Percentiles rank a stretch among this genome's conserved stretches.
phyloP scores from a whole-genome alignment of 2,797 vertebrate species.

The Phaenicophaeus curvirostris region DNA sequence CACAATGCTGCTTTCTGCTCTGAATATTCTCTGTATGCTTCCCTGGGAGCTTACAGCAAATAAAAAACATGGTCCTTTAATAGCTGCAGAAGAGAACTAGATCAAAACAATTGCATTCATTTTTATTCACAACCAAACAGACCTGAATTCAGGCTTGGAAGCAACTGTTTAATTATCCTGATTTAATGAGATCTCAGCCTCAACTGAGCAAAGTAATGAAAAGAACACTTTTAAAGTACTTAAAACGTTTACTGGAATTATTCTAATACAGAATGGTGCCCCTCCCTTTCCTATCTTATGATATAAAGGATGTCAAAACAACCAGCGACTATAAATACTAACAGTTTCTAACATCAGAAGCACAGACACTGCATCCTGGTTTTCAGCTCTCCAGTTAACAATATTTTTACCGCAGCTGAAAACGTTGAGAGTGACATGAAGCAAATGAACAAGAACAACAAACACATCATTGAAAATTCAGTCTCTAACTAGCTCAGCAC shows the following conservation, averaged over 20 bases:
- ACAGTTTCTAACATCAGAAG: not conserved
- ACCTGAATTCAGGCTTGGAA: not conserved
- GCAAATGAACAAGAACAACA: not conserved
- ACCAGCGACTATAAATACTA: not conserved
- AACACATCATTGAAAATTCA: not conserved
- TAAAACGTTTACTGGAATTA: not conserved
- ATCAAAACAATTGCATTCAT: not conserved
- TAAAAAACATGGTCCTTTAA: not conserved
- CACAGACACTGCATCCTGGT: not conserved
- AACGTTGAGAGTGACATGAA: not conserved
- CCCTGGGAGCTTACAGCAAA: not conserved
- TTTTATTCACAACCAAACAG: not conserved
- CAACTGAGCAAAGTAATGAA: not conserved
- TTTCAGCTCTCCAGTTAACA: conserved; percentile 5
- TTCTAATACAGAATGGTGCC: not conserved
- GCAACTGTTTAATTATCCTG: not conserved
- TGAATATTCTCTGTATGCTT: not conserved
- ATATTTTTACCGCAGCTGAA: conserved; percentile 19
- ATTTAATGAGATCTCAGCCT: not conserved
- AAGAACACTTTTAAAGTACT: not conserved
- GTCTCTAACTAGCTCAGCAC: not conserved
- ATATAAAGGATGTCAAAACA: not conserved
- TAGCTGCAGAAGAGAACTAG: not conserved
- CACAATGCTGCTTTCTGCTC: not conserved
- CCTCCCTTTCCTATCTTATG: not conserved